Base-by-base conservation (phyloP, 2,113 vertebrate species). In the Ondatra zibethicus region DNA sequence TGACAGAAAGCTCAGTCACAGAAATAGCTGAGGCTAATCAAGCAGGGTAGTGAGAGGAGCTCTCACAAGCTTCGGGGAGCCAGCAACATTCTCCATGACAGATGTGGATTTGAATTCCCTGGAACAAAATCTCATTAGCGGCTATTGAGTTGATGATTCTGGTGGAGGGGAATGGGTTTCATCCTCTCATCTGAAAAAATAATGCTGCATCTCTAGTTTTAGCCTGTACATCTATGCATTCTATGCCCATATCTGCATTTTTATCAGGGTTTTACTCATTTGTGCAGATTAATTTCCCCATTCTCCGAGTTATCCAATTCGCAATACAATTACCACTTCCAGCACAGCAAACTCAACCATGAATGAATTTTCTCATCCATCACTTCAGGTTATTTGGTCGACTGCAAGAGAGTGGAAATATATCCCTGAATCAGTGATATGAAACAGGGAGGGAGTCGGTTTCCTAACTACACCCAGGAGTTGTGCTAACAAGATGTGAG, bases 301-400 rank as follows among this genome's bases (percentile, higher is more conserved):
- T 47, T 76, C 45, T 84, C 29, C 21, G 21, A 82, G 66, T 81
- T 70, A 76, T 66, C 33, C 45, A 92, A 47, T 65, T 75, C 19
- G 36, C 45, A 80, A 33, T 88, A 42, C 84, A 66, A 68, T 92
- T 76, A 85, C 25, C n/a, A 73, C 63, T 72, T 50, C n/a, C 6
- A 50, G 33, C 36, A 63, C 65, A 52, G 42, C 52, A 92, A 95
- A 91, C 39, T 96, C 75, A 73, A 17, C 33, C 82, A 87, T 87
- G 73, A 58, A 73, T 39, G 47, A 73, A 45, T 87, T 86, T 86
- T 78, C 29, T 88, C 58, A 76, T 88, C 50, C 3, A 50, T 76
- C 84, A 68, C 13, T 27, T 84, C 13, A 36, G 50, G 12, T 39
- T 33, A 58, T 50, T 88, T 70, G 89, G 68, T 45, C 14, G 70